phyloP scores from a whole-genome alignment of 2,113 vertebrate genomes.

The Sphaerodactylus townsendi region DNA sequence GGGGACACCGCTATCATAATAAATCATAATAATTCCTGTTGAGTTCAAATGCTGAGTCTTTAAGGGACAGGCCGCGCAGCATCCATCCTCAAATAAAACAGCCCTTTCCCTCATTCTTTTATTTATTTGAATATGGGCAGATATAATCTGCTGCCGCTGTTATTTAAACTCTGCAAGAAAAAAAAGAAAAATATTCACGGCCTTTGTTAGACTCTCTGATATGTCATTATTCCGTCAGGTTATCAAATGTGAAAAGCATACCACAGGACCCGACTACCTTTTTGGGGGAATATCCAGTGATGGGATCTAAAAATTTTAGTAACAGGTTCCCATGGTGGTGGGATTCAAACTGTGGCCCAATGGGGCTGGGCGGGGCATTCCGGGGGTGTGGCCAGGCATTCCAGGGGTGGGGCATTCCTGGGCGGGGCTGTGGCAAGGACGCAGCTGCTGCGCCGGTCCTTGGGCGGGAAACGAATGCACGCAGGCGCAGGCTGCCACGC shows the following conservation, averaged over 20 bases:
- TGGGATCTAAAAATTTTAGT: too few species aligned
- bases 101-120: constrained; percentile 23
- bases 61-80: constrained; percentile 24
- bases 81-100: constrained; percentile 36
- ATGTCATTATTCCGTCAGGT: neutral
- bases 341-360: too few species aligned
- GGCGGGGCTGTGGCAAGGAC: too few species aligned
- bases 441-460: too few species aligned
- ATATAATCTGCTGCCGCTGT: constrained; percentile 43
- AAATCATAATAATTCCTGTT: constrained; percentile 63
- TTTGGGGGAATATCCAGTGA: too few species aligned
- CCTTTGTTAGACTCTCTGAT: neutral
- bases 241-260: neutral
- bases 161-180: constrained; percentile 25
- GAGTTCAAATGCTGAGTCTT: constrained; percentile 60
- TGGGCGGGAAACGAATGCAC: too few species aligned
- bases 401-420: too few species aligned
- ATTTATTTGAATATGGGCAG: constrained; percentile 51
- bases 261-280: neutral
- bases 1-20: constrained; percentile 67
- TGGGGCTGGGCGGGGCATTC: too few species aligned
- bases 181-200: neutral
- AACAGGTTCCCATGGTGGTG: too few species aligned
- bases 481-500: too few species aligned
- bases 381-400: too few species aligned